These are phyloP conservation scores for Leptinotarsa haldemani DNA, from an alignment of 2,888 invertebrate species.

Conservation along the genomic window DNA sequence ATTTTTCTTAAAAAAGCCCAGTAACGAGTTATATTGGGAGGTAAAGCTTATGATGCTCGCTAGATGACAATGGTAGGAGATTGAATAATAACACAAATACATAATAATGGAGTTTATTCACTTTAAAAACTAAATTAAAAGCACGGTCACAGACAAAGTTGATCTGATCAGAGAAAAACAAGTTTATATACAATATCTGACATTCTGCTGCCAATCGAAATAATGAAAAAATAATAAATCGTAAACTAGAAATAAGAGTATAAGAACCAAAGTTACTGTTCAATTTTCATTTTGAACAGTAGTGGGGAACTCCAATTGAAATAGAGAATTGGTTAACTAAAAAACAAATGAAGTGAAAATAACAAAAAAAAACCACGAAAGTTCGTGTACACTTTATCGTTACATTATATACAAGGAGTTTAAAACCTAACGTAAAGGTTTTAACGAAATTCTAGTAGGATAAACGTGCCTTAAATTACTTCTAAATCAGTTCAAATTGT, in stretches of 20 bases:
- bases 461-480: constrained; percentile 26
- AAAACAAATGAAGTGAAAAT: constrained; percentile 11
- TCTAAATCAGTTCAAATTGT: constrained; percentile 2
- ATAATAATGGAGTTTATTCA: constrained; percentile 57
- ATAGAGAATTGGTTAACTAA: background rate
- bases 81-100: background rate
- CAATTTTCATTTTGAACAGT: background rate
- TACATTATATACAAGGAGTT: constrained; percentile 32
- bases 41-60: background rate
- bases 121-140: constrained; percentile 58
- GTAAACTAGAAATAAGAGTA: constrained; percentile 53
- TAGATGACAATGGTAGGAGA: background rate
- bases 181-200: constrained; percentile 54
- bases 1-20: no score
- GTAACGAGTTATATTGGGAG: no score
- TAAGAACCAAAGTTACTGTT: constrained; percentile 45
- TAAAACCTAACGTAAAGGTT: constrained; percentile 29
- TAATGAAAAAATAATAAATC: constrained; percentile 42
- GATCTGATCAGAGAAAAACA: constrained; percentile 55
- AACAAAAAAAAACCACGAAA: constrained; percentile 32
- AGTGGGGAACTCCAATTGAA: background rate
- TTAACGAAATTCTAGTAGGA: constrained; percentile 18
- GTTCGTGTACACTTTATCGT: constrained; percentile 27
- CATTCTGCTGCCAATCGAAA: constrained; percentile 49
- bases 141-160: constrained; percentile 59